Evolutionary conservation across 23 tunicate species (phyloP).

Genomic region (Aplidium turbinatum): DNA sequence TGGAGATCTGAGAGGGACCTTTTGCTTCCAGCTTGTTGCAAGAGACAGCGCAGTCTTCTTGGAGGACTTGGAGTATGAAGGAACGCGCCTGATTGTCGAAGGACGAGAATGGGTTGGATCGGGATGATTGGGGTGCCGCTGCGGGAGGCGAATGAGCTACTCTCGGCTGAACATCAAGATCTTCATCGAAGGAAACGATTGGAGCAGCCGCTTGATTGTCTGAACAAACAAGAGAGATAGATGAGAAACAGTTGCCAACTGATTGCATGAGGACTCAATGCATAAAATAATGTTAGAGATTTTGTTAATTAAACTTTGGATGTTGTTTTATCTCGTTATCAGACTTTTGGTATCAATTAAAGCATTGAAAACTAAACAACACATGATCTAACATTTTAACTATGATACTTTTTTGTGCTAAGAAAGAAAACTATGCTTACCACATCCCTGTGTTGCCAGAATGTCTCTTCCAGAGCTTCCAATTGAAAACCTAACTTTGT

Average conservation of each 20-base stretch:
- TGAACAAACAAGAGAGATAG: neutral
- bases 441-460: neutral
- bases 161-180: neutral
- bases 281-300: too few relatives aligned
- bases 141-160: conserved; percentile 10
- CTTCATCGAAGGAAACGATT: neutral
- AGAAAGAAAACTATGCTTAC: neutral
- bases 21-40: conserved; percentile 24
- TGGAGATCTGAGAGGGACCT: neutral
- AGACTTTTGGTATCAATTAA: too few relatives aligned
- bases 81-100: conserved; percentile 5
- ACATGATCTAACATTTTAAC: too few relatives aligned
- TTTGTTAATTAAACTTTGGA: too few relatives aligned
- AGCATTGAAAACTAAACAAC: too few relatives aligned
- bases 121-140: neutral
- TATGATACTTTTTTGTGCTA: too few relatives aligned
- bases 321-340: too few relatives aligned
- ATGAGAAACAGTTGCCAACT: too few relatives aligned
- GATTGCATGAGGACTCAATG: too few relatives aligned
- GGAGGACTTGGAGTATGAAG: conserved; percentile 27
- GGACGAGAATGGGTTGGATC: neutral
- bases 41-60: conserved; percentile 47
- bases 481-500: conserved; percentile 49
- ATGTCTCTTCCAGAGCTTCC: conserved; percentile 13
- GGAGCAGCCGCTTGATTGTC: neutral